Evolutionary conservation across 2,113 vertebrate genomes (phyloP).

Genomic region (Ictalurus furcatus): DNA sequence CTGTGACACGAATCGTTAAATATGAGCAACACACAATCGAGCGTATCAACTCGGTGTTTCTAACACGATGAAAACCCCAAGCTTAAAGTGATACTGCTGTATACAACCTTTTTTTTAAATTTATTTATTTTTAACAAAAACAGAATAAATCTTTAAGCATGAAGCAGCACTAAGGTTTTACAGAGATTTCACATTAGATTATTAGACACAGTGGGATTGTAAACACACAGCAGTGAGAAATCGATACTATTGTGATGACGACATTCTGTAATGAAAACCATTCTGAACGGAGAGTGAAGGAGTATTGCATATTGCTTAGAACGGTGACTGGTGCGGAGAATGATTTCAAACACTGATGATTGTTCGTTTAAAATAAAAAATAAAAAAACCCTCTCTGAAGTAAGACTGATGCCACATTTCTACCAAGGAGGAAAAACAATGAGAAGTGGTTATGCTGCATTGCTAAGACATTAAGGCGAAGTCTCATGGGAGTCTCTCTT

Average conservation of each 20-base stretch:
- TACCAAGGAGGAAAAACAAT: background rate
- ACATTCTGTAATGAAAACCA: background rate
- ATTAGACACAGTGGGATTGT: conserved; percentile 19
- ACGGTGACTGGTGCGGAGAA: background rate
- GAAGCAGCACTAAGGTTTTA: conserved; percentile 10
- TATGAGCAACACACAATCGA: background rate
- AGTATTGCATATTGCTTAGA: conserved; percentile 28
- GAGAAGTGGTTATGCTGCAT: background rate
- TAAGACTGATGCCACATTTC: background rate
- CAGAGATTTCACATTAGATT: conserved; percentile 21
- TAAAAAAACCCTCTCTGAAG: background rate
- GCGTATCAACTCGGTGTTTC: conserved; percentile 1
- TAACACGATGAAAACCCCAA: background rate
- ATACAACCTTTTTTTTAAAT: background rate
- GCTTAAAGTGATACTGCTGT: conserved; percentile 15
- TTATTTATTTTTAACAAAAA: conserved; percentile 9
- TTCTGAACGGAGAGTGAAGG: background rate
- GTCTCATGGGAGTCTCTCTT: background rate
- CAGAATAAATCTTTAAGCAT: conserved; percentile 19
- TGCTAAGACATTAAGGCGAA: background rate
- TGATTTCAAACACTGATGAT: conserved; percentile 8
- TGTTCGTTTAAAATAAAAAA: background rate
- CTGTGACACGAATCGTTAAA: conserved; percentile 11
- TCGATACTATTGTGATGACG: background rate
- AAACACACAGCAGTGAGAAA: conserved; percentile 24